Evolutionary conservation across 2,797 vertebrate genomes (phyloP), one percentile per base, ranked within the genome.

Genomic region (Smutsia temminckii): DNA sequence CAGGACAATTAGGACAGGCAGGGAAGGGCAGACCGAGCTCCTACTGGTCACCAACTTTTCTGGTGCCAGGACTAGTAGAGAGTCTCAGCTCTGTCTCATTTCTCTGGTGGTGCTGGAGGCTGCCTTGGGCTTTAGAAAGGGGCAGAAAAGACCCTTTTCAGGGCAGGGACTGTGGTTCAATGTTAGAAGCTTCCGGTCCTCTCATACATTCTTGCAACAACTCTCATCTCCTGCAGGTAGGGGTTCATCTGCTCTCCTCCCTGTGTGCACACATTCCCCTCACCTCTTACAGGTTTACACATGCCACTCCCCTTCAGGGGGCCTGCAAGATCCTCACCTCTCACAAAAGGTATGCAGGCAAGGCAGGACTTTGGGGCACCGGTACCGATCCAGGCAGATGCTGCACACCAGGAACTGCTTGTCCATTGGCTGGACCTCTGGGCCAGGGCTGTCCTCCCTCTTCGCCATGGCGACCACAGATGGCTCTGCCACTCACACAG

Each of bases 381-480:
- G 99, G 95, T 99, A 99, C 71, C 99, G 99, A 96, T 99, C 99
- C 92, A 99, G 98, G 97, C 99, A 99, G 98, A 99, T 99, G 98
- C 99, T 99, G 98, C 99, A 99, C 69, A 99, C 98, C 97, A 99
- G 98, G 98, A 99, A 99, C 98, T 99, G 99, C 93, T 99, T 99
- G 98, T 99, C 99, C 92, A 99, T 99, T 96, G 99, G 99, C 97
- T 99, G 98, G 96, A 99, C 99, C 98, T 99, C 99, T 0, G 99
- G 99, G 98, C 99, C 99, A 97, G 99, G 98, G 97, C 98, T 98
- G 66, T 98, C 98, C 96, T 99, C 99, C 66, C 99, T 99, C 98
- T 99, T 99, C 1, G 99, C 99, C 99, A 99, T 99, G 83, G 98
- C 96, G 97, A n/a, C 49, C 90, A 89, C 79, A 0, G 94, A 88